These are phyloP conservation scores for Caenorhabditis sp. DNA, from an alignment of 2,888 invertebrate genomes.

Conservation along the genomic window DNA sequence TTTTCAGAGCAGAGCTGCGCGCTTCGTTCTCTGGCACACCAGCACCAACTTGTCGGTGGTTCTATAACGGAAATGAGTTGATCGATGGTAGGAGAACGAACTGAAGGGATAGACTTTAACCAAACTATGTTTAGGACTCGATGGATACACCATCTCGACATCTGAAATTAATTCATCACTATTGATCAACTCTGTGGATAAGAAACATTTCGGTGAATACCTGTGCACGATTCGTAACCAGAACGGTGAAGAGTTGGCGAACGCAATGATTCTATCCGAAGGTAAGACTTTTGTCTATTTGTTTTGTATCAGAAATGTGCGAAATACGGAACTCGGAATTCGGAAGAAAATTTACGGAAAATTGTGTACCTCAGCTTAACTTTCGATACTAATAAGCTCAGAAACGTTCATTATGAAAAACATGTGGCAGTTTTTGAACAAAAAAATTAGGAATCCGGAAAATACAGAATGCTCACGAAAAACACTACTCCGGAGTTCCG, in stretches of 20 bases:
- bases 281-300: constrained; percentile 49
- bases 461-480: too few relatives aligned
- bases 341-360: too few relatives aligned
- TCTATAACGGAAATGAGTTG: constrained; percentile 73
- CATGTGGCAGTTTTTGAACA: too few relatives aligned
- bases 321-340: too few relatives aligned
- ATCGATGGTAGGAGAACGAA: constrained; percentile 69
- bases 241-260: constrained; percentile 80
- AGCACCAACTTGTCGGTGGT: constrained; percentile 77
- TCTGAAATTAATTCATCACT: constrained; percentile 69
- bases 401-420: too few relatives aligned
- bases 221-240: constrained; percentile 78
- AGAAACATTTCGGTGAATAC: constrained; percentile 78
- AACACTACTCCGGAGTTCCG: too few relatives aligned
- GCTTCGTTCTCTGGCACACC: constrained; percentile 79
- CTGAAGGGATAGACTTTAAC: too few relatives aligned
- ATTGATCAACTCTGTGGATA: constrained; percentile 72
- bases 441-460: too few relatives aligned
- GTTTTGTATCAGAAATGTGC: too few relatives aligned
- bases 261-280: constrained; percentile 78
- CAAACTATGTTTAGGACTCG: constrained; percentile 59
- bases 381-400: too few relatives aligned
- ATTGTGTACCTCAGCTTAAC: too few relatives aligned
- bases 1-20: constrained; percentile 73
- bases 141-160: constrained; percentile 69